Conservation (phyloP, 2,888 invertebrate genomes). For the Adela reaumurella region DNA sequence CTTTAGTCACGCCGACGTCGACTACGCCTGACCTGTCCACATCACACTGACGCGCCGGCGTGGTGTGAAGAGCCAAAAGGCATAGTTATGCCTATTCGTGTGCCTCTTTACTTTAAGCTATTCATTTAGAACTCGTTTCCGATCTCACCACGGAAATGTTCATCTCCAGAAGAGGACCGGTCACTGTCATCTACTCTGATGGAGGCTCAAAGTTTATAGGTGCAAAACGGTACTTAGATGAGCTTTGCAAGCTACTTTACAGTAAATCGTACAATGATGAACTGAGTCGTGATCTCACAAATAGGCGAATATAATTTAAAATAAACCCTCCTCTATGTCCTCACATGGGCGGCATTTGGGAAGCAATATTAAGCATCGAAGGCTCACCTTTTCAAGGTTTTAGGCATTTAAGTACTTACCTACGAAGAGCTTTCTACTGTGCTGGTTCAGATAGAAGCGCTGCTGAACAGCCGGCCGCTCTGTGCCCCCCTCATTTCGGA, state of each 20-base stretch:
- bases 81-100: constrained; percentile 5
- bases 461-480: too few species aligned
- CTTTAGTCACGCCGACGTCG: too few species aligned
- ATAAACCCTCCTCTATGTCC: constrained; percentile 3
- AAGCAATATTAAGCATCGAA: constrained; percentile 1
- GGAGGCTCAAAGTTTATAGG: constrained; percentile 5
- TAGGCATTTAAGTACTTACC: neutral
- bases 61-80: constrained; percentile 2
- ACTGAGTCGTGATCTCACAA: neutral
- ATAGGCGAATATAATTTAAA: neutral
- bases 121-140: constrained; percentile 5
- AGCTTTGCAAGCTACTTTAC: neutral
- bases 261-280: neutral
- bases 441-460: too few species aligned
- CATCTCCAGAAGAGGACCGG: constrained; percentile 3
- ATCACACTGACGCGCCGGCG: too few species aligned
- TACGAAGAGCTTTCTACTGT: too few species aligned
- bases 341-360: constrained; percentile 8
- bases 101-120: constrained; percentile 5
- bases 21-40: too few species aligned
- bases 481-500: too few species aligned
- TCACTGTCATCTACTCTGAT: neutral
- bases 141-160: constrained; percentile 3
- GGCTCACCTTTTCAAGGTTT: neutral
- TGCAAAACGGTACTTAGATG: constrained; percentile 1